Base-by-base conservation (phyloP, 2,888 invertebrate genomes). In the Drosophila peninsularis region DNA sequence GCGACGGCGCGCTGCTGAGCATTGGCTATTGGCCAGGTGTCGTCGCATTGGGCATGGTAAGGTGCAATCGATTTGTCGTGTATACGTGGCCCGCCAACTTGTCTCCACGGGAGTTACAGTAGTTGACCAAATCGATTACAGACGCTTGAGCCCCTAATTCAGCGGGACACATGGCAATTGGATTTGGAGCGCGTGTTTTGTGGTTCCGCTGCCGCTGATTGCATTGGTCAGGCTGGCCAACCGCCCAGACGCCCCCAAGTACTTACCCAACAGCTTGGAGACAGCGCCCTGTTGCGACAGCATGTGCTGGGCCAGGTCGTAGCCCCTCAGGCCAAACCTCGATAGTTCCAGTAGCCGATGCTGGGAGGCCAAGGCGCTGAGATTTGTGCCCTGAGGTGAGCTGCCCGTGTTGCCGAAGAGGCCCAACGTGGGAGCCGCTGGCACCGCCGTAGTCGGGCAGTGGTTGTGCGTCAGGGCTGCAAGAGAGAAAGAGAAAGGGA, bases 221-320 rank as follows among this genome's bases (percentile, higher is more conserved):
- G 62, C 67, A 84, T 87, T 82, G 73, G 88, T 81, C 85, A 80
- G 72, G 82, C 78, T 56, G 64, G 50, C 61, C 65, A 17, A 1
- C 17, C n/a, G 3, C 37, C 41, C 54, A 41, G 32, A 24, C 44
- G 10, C 36, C 34, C 17, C 19, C n/a, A 11, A 5, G 4, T 39
- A 81, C 96, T 96, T 93, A 97, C 97, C 97, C 91, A 97, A 93
- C 91, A 97, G 94, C 93, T 97, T 97, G 81, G 97, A 97, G 88
- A 96, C 97, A 90, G 97, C 97, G 88, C 97, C 97, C 93, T 97
- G 97, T 93, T 97, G 97, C 68, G 96, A 96, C 62, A 98, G 94
- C 94, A 97, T 96, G 91, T 97, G 97, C 90, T 97, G 96, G 6
- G 97, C 97, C 90, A 98, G 94, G 93, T 98, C 97, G 91, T 97